These are phyloP conservation scores for Mystacornis crossleyi DNA, from an alignment of 2,113 vertebrate species.

Conservation along the genomic window DNA sequence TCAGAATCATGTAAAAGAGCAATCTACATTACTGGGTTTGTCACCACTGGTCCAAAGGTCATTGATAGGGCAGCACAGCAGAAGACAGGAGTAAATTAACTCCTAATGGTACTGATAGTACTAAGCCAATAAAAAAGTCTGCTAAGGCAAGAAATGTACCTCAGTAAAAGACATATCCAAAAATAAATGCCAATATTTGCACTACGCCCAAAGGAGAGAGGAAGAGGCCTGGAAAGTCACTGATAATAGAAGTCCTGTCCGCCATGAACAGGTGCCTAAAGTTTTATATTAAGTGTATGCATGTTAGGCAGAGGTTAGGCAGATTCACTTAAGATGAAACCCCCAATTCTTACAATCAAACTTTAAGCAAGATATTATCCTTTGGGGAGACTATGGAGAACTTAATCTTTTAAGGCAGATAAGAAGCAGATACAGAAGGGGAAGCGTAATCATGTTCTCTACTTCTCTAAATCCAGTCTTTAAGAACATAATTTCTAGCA, in stretches of 20 bases:
- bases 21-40: neutral
- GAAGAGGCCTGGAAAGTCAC: neutral
- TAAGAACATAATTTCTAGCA: neutral
- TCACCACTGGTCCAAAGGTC: neutral
- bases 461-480: neutral
- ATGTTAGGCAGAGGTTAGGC: neutral
- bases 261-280: neutral
- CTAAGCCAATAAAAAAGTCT: neutral
- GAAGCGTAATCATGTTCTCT: neutral
- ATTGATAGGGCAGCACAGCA: neutral
- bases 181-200: neutral
- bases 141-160: neutral
- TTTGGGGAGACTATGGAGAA: neutral
- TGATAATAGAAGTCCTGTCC: neutral
- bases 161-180: neutral
- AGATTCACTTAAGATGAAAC: neutral
- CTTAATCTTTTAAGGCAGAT: neutral
- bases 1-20: neutral
- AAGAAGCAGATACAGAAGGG: neutral
- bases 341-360: neutral
- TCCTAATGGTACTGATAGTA: neutral
- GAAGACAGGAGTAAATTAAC: neutral
- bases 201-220: neutral
- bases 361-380: neutral
- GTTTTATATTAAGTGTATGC: neutral